These are phyloP conservation scores for Odontothrips loti DNA, from an alignment of 2,888 invertebrate species.

Conservation along the genomic window DNA sequence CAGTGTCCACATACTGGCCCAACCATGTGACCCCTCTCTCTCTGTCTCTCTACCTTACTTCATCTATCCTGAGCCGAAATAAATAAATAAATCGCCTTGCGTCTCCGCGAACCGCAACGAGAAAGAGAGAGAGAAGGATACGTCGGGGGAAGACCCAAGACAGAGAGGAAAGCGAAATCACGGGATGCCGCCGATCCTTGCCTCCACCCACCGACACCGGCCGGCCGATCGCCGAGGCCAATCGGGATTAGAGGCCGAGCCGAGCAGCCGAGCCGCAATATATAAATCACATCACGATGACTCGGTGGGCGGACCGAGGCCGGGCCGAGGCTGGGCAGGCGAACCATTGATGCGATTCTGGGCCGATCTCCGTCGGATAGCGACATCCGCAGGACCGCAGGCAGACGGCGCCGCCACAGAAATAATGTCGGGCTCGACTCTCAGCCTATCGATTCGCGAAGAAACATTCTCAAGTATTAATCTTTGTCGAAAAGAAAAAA, in stretches of 20 bases:
- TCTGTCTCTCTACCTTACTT: too few relatives aligned
- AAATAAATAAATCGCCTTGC: too few relatives aligned
- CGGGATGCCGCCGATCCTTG: too few relatives aligned
- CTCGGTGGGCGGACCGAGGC: neutral
- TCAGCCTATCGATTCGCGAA: too few relatives aligned
- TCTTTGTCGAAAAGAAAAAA: too few relatives aligned
- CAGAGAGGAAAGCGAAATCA: neutral
- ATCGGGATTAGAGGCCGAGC: neutral
- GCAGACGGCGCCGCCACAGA: too few relatives aligned
- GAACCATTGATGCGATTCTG: constrained; percentile 15
- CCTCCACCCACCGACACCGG: too few relatives aligned
- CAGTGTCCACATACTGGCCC: too few relatives aligned
- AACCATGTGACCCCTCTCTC: too few relatives aligned
- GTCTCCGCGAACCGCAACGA: neutral
- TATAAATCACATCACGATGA: constrained; percentile 20
- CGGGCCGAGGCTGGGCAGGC: neutral
- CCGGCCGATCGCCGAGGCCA: neutral
- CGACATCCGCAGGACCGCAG: neutral
- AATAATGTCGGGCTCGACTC: too few relatives aligned
- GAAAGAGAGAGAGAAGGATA: neutral
- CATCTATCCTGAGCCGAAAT: too few relatives aligned
- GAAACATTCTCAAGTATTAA: too few relatives aligned
- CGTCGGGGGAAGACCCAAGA: neutral
- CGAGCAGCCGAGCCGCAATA: neutral
- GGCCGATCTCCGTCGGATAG: neutral